A percentile compares a stretch with the other conserved stretches of the same genome.
phyloP scores from a whole-genome alignment of 2,888 invertebrate species.

The Cyclophora albipunctata region DNA sequence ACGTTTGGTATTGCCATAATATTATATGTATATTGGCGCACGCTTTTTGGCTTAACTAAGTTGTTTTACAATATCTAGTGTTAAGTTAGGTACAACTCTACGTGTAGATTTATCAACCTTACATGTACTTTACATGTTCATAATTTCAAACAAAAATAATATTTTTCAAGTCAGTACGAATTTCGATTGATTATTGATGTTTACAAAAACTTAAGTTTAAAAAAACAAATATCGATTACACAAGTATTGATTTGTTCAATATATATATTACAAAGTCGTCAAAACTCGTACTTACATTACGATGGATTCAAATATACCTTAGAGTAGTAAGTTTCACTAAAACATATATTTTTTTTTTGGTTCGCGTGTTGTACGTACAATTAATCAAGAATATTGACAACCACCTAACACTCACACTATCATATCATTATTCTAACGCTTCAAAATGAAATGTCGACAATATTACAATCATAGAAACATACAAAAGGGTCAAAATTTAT shows the following conservation, averaged over 20 bases:
- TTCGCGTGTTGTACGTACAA: conserved; percentile 56
- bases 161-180: no score
- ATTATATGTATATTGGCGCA: conserved; percentile 47
- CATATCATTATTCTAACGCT: neutral
- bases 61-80: conserved; percentile 16
- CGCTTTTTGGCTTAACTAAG: conserved; percentile 66
- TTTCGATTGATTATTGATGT: no score
- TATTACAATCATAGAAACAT: conserved; percentile 30
- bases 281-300: conserved; percentile 23
- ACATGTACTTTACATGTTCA: no score
- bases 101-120: no score
- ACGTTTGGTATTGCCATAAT: conserved; percentile 30
- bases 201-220: no score
- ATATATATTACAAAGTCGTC: no score
- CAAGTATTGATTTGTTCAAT: no score
- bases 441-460: conserved; percentile 17
- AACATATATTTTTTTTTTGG: conserved; percentile 46
- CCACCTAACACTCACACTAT: conserved; percentile 15
- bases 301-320: no score
- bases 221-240: no score
- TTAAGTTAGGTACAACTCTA: no score
- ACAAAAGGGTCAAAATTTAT: conserved; percentile 32
- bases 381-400: conserved; percentile 49
- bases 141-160: no score
- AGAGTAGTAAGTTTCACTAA: conserved; percentile 2